Percentiles rank a stretch among this genome's conserved stretches.
Conservation (phyloP, 1,140 invertebrate genomes). For the Drosophila arizonae region DNA sequence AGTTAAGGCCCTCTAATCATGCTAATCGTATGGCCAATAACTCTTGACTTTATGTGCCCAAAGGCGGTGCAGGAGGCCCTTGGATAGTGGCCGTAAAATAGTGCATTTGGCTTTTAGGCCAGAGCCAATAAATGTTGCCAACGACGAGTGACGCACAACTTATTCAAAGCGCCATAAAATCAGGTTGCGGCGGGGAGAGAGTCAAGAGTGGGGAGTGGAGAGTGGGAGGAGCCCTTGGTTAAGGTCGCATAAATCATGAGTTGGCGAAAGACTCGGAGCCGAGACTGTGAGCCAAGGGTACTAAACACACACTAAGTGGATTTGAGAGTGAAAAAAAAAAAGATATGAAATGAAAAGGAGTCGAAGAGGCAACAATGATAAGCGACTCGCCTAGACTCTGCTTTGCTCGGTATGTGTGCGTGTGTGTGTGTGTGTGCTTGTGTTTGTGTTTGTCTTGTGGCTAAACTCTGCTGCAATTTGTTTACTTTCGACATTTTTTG, state of each 20-base stretch:
- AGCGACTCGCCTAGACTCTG: constrained; percentile 17
- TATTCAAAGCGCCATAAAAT: constrained; percentile 76
- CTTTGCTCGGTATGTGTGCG: neutral
- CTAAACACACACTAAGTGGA: constrained; percentile 81
- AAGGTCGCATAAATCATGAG: constrained; percentile 69
- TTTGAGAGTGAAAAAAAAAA: constrained; percentile 49
- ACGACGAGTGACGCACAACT: constrained; percentile 56
- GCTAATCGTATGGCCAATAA: constrained; percentile 2
- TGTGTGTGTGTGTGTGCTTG: no score
- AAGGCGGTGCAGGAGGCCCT: neutral
- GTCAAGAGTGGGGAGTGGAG: no score
- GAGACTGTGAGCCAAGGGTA: constrained; percentile 24
- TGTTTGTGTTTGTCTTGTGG: constrained; percentile 46
- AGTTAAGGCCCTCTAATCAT: neutral
- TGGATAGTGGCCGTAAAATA: constrained; percentile 29
- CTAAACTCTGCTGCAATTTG: constrained; percentile 81
- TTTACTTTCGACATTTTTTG: constrained; percentile 80
- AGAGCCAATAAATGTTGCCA: constrained; percentile 59
- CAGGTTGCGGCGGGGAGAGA: neutral
- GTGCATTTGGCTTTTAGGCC: constrained; percentile 59
- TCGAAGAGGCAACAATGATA: constrained; percentile 36
- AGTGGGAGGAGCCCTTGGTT: no score
- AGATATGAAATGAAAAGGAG: constrained; percentile 20
- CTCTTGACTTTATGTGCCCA: constrained; percentile 3
- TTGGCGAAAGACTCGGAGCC: constrained; percentile 24